Base-by-base conservation (phyloP, 2,888 invertebrate species). In the Sphaerophoria taeniata region DNA sequence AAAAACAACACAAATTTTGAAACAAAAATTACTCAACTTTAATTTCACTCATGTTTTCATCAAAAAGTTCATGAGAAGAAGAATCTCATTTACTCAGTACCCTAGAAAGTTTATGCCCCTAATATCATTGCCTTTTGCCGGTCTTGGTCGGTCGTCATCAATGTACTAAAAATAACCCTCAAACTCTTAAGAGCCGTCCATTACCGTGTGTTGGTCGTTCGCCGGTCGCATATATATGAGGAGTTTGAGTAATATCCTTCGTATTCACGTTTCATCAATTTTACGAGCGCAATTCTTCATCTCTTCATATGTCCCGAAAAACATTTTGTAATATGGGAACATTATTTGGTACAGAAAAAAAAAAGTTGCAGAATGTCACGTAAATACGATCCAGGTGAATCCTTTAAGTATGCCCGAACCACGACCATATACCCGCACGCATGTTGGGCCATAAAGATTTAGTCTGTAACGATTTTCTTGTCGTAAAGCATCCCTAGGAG, bases 261-360 rank as follows among this genome's bases (percentile, higher is more conserved):
- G 63, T 76, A 81, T 81, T 81, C 81, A 85, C 81, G 85, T 85
- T 81, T 85, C 85, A 85, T 85, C 85, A 85, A 85, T 85, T 85
- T 85, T 85, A 85, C 85, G 85, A 81, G 80, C 67, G 39, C 81
- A 81, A 85, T 85, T 70, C 81, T 85, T 85, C 85, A 85, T 81
- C 77, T 7, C 24, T 24, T 24, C 24, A 24, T 24, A 24, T 24
- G 24, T 24, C 24, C 16, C 16, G 43, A 56, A 65, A 79, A 73
- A 85, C 85, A 81, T 85, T 72, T 72, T 76, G 75, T 84, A 75
- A 45, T 49, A 67, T 69, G 61, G 65, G 43, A 36, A 34, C 49
- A 49, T 34, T 34, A 3, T 65, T 58, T 12, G 14, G 69, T 77
- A 39, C 7, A 9, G 43, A 2, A 24, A 24, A 24, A 24, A 24